A percentile compares a stretch with the other conserved stretches of the same genome.
phyloP scores from a whole-genome alignment of 2,797 vertebrate species.

The Lepilemur septentrionalis region DNA sequence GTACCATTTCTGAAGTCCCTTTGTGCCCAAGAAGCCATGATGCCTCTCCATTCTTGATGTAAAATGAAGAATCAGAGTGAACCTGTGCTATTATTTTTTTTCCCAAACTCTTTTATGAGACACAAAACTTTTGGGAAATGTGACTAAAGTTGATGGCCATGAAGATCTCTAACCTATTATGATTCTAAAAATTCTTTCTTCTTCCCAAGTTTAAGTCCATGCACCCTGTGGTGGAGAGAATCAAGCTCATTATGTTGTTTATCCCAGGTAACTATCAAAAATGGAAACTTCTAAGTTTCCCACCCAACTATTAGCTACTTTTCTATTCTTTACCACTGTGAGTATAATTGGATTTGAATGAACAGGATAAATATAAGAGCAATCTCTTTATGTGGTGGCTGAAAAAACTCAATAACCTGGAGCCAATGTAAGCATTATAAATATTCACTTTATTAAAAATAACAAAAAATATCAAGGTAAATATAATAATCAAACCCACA shows the following conservation, averaged over 20 bases:
- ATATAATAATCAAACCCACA: neutral
- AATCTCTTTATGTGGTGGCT: neutral
- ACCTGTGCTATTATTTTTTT: neutral
- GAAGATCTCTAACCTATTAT: neutral
- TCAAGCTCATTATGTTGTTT: conserved; percentile 53
- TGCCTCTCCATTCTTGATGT: neutral
- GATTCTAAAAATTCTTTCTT: conserved; percentile 28
- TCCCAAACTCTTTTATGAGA: neutral
- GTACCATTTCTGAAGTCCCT: neutral
- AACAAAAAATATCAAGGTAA: neutral
- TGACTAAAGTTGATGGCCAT: neutral
- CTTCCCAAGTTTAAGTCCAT: conserved; percentile 4
- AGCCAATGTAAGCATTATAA: neutral
- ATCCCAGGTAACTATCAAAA: conserved; percentile 51
- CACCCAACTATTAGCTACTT: conserved; percentile 49
- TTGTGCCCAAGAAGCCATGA: neutral
- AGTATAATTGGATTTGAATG: conserved; percentile 65
- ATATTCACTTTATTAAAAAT: conserved; percentile 24
- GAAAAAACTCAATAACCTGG: conserved; percentile 40
- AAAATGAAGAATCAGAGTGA: neutral
- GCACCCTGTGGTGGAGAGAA: conserved; percentile 33
- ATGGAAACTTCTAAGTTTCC: conserved; percentile 33
- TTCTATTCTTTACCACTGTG: conserved; percentile 63
- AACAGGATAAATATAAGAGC: conserved; percentile 54
- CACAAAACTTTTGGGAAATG: neutral